Base-by-base conservation (phyloP, 2,888 invertebrate genomes). In the Ctenicera cuprea region DNA sequence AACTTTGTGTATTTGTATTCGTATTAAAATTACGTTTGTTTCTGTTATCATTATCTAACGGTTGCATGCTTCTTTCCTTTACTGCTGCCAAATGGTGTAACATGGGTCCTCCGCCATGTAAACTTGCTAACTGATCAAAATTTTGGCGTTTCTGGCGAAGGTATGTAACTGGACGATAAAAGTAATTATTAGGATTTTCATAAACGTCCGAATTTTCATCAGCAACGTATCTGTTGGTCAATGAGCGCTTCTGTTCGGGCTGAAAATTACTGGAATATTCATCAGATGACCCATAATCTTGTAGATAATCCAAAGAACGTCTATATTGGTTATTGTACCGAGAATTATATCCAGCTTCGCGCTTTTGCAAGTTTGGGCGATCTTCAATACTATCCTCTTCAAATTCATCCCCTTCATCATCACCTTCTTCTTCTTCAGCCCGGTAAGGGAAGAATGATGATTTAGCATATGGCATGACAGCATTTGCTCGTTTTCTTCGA, bases 311-410 rank as follows among this genome's bases (percentile, higher is more conserved):
- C 14, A 33, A 3, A 7, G 63, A 37, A 43, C 45, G 41, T 63
- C 62, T 63, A 5, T 4, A n/a, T 14, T 64, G 52, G 11, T 41
- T 26, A 7, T 22, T 5, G 30, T 57, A 37, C 14, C 12, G 12
- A 22, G 61, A 33, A 9, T 76, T 54, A 16, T 75, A 81, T 79
- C 12, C 84, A 81, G 73, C 84, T 83, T 72, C 80, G 78, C 73
- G 75, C 43, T 79, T 84, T 69, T 64, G 78, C 64, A 85, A 83
- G 77, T 85, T 86, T 7, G 87, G 85, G 50, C 87, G 84, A 75
- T 89, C 89, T 77, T 88, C 88, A 80, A 89, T 88, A 9, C 88
- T 88, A 76, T 89, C 88, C 74, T 89, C 88, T 59, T 89, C 88
- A 78, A 88, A 89, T 81, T 89, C 89, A 78, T 86, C 88, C 7